phyloP scores from a whole-genome alignment of 2,888 invertebrate genomes.

The Cryptus armator region DNA sequence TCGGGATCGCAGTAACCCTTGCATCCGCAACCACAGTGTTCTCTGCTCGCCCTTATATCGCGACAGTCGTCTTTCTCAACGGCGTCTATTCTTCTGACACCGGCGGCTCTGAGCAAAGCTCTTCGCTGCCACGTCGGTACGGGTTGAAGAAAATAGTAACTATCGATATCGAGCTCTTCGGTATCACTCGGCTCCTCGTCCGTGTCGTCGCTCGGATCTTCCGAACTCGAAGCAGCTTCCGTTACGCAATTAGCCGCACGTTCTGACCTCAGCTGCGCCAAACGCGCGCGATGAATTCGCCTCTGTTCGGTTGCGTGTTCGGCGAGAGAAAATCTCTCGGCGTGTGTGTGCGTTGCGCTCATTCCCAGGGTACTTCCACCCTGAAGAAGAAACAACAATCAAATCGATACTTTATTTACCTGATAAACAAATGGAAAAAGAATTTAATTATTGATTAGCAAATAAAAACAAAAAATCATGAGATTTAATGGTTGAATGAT shows the following conservation, averaged over 20 bases:
- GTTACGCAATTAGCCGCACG: conserved; percentile 86
- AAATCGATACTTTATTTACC: too few relatives aligned
- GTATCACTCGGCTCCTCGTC: conserved; percentile 94
- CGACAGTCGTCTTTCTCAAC: conserved; percentile 97
- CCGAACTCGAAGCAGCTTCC: conserved; percentile 90
- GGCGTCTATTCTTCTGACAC: conserved; percentile 96
- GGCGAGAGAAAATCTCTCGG: conserved; percentile 92
- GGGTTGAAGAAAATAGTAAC: conserved; percentile 96
- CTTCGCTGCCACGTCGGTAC: conserved; percentile 96
- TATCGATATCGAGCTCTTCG: conserved; percentile 94
- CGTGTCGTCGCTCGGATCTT: conserved; percentile 91
- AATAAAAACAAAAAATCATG: too few relatives aligned
- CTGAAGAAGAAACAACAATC: conserved; percentile 67
- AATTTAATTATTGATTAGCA: too few relatives aligned
- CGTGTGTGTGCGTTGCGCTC: conserved; percentile 90
- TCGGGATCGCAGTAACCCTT: conserved; percentile 98
- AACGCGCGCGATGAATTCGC: conserved; percentile 93
- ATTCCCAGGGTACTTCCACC: conserved; percentile 93
- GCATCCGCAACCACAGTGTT: conserved; percentile 97
- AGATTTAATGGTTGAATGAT: too few relatives aligned
- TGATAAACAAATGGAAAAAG: too few relatives aligned
- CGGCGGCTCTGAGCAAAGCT: conserved; percentile 95
- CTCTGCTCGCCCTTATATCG: conserved; percentile 95
- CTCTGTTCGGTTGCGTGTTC: conserved; percentile 97
- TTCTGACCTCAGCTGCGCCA: conserved; percentile 90